phyloP scores from a whole-genome alignment of 2,888 invertebrate species.

The Schizaphis graminum region DNA sequence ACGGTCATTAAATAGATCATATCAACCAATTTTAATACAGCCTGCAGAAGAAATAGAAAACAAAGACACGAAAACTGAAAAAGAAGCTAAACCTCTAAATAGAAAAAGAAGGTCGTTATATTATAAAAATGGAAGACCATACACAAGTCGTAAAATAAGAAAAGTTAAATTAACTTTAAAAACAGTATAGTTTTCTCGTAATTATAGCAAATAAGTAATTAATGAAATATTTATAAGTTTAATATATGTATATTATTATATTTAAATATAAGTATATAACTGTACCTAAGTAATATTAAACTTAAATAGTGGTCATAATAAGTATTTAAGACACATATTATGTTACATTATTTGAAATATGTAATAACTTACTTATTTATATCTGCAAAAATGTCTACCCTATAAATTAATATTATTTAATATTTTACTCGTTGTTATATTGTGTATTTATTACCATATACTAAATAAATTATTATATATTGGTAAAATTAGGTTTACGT shows the following conservation, averaged over 20 bases:
- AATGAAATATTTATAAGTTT: slow-evolving; percentile 22
- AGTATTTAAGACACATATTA: slow-evolving; percentile 39
- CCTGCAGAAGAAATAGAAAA: slow-evolving; percentile 30
- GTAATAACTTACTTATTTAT: slow-evolving; percentile 24
- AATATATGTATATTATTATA: background rate
- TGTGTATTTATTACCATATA: background rate
- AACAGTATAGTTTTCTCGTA: background rate
- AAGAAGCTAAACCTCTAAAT: background rate
- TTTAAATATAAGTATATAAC: background rate
- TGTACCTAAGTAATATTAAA: background rate
- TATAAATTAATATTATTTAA: background rate
- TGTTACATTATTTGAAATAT: slow-evolving; percentile 23
- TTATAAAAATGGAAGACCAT: background rate
- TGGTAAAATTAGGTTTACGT: background rate
- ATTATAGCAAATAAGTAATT: background rate
- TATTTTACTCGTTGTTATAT: background rate
- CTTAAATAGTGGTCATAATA: slow-evolving; percentile 49
- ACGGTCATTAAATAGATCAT: slow-evolving; percentile 44
- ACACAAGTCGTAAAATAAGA: slow-evolving; percentile 48
- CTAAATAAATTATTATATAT: background rate
- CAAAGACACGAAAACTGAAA: background rate
- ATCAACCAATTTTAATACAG: slow-evolving; percentile 41
- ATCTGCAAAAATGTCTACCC: slow-evolving; percentile 43
- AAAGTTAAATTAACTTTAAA: slow-evolving; percentile 50
- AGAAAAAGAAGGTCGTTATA: slow-evolving; percentile 48